Conservation (phyloP, 2,113 vertebrate species). For the Rhipidura dahli region DNA sequence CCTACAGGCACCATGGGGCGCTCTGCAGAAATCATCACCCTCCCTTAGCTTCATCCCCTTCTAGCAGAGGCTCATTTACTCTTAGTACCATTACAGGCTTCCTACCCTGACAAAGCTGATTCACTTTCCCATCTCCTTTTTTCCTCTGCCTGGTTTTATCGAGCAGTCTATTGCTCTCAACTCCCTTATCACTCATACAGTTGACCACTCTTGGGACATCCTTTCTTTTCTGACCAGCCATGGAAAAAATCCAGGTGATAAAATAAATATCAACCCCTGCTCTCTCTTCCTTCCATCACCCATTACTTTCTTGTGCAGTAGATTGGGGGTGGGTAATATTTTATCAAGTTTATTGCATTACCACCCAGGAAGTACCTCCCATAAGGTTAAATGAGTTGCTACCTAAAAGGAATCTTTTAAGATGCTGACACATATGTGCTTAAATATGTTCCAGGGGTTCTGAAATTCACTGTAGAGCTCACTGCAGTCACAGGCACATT, state of each 20-base stretch:
- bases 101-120: neutral
- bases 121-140: neutral
- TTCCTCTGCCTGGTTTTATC: neutral
- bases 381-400: neutral
- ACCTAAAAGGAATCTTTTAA: neutral
- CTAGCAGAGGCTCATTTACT: neutral
- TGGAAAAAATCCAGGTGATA: neutral
- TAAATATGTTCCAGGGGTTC: neutral
- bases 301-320: neutral
- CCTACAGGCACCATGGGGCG: neutral
- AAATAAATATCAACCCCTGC: neutral
- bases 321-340: neutral
- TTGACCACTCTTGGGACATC: neutral
- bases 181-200: neutral
- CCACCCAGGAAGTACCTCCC: neutral
- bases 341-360: neutral
- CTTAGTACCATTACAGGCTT: neutral
- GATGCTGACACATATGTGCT: neutral
- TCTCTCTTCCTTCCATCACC: neutral
- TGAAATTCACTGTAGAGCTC: neutral
- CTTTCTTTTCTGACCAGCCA: neutral
- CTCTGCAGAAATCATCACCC: neutral
- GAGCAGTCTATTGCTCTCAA: neutral
- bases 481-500: neutral
- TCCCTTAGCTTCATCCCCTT: neutral